phyloP scores from a whole-genome alignment of 2,888 invertebrate species.

The Melangyna quadrimaculata region DNA sequence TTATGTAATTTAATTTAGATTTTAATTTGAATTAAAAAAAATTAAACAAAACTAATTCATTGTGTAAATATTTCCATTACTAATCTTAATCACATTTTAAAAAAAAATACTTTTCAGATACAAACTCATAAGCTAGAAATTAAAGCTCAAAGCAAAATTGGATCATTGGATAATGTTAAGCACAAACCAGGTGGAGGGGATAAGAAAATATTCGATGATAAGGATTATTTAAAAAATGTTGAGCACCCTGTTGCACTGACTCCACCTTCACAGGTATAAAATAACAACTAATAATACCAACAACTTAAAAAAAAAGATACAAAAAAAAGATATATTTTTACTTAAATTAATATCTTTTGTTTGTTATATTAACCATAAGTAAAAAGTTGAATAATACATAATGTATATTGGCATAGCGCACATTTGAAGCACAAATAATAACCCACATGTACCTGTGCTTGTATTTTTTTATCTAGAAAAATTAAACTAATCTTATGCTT shows the following conservation, averaged over 20 bases:
- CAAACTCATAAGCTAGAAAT: constrained; percentile 95
- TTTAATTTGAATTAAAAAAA: too few species aligned
- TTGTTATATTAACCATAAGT: not conserved
- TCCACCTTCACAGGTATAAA: constrained; percentile 83
- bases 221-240: constrained; percentile 92
- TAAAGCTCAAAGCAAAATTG: constrained; percentile 95
- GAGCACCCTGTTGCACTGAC: constrained; percentile 83
- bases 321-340: constrained; percentile 5
- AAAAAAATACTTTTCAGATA: constrained; percentile 84
- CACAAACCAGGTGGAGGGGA: constrained; percentile 96
- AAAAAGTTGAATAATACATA: not conserved
- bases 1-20: not conserved
- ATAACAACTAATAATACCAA: constrained; percentile 60
- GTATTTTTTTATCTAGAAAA: not conserved
- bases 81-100: constrained; percentile 38
- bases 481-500: not conserved
- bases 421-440: constrained; percentile 51
- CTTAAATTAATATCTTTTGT: not conserved
- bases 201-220: constrained; percentile 96
- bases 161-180: constrained; percentile 92
- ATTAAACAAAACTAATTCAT: constrained; percentile 31
- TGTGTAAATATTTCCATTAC: constrained; percentile 58
- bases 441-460: constrained; percentile 16
- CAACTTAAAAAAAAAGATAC: constrained; percentile 32
- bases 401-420: constrained; percentile 49